Base-by-base conservation (phyloP, 2,113 vertebrate species). In the Sphyrna mokarran region DNA sequence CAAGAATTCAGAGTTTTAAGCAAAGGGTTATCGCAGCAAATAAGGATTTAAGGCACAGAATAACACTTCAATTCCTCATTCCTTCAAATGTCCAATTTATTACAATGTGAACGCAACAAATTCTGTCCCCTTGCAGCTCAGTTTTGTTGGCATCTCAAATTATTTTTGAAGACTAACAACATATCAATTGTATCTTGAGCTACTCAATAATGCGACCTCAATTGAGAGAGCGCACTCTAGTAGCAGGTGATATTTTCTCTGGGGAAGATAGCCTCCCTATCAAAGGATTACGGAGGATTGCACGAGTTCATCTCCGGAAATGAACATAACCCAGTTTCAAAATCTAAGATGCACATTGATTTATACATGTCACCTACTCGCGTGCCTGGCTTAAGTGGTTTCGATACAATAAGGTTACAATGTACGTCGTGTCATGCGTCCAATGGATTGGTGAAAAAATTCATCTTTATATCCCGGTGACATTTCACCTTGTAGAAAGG, bases 71-170 rank as follows among this genome's bases (percentile, higher is more conserved):
- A 11, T 95, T 95, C 66, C 54, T 90, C 0, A 72, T 72, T 95
- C 20, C 93, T 95, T 72, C n/a, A 95, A 95, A 95, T 13, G 40
- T 95, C 72, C 93, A 29, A 72, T 95, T 95, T 95, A 70, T 72
- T 48, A 18, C 68, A 95, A 40, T 22, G 26, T 48, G 69, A 72
- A 70, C 48, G 23, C 9, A 95, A 72, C 69, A 95, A 69, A 54
- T 95, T 48, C 68, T 9, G 23, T 33, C 61, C 66, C 33, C 29
- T 66, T 66, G 3, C 68, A 69, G 13, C 29, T 11, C 40, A 29
- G 10, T 72, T 69, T 66, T 26, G 6, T 72, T 54, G 16, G 37
- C 1, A 13, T 29, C n/a, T 43, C 93, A 69, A 33, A 72, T 70
- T 70, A 94, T 94, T 72, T 94, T 94, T 70, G 40, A 48, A 70